A percentile compares a stretch with the other conserved stretches of the same genome.
Evolutionary conservation across 2,797 vertebrate genomes (phyloP).

Genomic region (Mormyrops attenuatus): DNA sequence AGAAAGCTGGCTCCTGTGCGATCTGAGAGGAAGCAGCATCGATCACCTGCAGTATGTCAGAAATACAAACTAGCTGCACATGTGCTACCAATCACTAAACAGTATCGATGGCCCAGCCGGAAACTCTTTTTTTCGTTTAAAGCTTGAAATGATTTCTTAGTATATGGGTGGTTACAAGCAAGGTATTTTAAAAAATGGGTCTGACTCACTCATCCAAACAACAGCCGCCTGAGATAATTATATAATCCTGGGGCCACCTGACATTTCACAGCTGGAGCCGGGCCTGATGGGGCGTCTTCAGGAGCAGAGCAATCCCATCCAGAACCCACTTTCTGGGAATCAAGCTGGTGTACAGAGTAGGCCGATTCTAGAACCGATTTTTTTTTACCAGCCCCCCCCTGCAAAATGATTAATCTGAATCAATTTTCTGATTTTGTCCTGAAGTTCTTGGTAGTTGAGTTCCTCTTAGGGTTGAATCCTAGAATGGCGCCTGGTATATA

Average conservation of each 20-base stretch:
- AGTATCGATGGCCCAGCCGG: neutral
- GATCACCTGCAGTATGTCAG: neutral
- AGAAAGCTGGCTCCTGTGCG: neutral
- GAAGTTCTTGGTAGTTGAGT: neutral
- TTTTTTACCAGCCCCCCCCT: neutral
- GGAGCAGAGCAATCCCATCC: neutral
- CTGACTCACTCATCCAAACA: neutral
- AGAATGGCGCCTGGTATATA: neutral
- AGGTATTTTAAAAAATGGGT: neutral
- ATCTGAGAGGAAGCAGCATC: neutral
- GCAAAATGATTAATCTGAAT: neutral
- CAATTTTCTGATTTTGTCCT: neutral
- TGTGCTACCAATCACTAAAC: neutral
- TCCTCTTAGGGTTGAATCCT: neutral
- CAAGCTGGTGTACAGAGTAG: neutral
- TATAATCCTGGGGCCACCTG: neutral
- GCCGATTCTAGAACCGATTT: neutral
- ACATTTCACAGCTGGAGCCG: neutral
- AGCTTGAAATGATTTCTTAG: neutral
- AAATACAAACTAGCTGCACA: neutral
- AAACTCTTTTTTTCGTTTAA: neutral
- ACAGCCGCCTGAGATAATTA: neutral
- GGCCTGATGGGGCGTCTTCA: neutral
- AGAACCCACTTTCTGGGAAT: neutral
- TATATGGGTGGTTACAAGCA: neutral